Evolutionary conservation across 2,113 vertebrate species (phyloP).

Genomic region (Camelus dromedarius): DNA sequence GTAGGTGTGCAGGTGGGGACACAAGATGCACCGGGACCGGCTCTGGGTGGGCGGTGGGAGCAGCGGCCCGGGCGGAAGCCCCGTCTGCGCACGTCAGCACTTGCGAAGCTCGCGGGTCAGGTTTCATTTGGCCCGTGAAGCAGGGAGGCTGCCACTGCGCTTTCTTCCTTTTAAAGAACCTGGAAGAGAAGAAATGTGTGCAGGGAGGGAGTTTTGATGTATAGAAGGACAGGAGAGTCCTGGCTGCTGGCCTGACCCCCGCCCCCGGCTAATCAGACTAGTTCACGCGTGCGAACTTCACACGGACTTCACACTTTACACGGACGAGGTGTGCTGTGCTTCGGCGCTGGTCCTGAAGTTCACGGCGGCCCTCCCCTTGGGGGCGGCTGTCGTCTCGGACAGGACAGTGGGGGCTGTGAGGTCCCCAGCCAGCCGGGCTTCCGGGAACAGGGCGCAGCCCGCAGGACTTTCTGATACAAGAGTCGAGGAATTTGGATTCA

Average conservation of each 20-base stretch:
- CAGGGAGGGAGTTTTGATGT: neutral
- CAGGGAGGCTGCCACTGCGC: neutral
- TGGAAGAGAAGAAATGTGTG: neutral
- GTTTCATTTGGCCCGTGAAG: neutral
- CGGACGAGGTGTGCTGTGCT: accelerated
- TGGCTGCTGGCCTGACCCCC: neutral
- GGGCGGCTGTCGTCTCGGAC: accelerated
- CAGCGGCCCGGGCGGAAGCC: no score
- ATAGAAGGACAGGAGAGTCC: neutral
- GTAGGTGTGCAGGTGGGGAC: no score
- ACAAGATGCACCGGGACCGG: no score
- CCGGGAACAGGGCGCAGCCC: accelerated
- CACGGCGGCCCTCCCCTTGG: accelerated
- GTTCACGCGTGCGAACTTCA: neutral
- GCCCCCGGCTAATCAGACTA: neutral
- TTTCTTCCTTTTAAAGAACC: neutral
- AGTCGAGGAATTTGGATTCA: neutral
- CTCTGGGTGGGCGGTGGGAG: no score
- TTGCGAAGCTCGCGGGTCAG: neutral
- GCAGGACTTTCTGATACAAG: neutral
- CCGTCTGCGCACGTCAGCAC: no score
- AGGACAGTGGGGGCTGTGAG: no score
- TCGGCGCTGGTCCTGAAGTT: accelerated
- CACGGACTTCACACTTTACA: no score
- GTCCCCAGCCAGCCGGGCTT: no score